phyloP scores from a whole-genome alignment of 2,888 invertebrate species.

The Phorcus lineatus region DNA sequence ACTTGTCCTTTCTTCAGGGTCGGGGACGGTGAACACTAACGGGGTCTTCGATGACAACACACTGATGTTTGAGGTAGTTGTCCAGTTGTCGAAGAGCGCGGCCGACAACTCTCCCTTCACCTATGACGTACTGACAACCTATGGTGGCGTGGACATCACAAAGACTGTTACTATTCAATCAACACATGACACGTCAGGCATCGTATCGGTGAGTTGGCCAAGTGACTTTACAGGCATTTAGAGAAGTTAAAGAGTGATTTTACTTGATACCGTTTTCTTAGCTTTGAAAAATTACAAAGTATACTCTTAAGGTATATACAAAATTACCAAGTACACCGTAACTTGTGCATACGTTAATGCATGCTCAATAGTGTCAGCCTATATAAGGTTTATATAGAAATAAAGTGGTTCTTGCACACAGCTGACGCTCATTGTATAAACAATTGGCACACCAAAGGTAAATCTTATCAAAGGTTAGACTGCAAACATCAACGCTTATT shows the following conservation, averaged over 20 bases:
- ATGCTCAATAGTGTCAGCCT: too few relatives aligned
- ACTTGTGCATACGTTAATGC: too few relatives aligned
- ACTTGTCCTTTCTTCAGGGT: slow-evolving; percentile 26
- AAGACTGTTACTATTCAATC: slow-evolving; percentile 28
- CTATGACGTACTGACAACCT: slow-evolving; percentile 39
- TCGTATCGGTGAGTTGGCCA: neutral
- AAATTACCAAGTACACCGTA: too few relatives aligned
- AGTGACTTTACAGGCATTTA: neutral
- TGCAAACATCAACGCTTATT: too few relatives aligned
- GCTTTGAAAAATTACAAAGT: too few relatives aligned
- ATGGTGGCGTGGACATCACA: neutral
- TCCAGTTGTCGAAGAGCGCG: slow-evolving; percentile 39
- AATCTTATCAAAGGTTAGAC: too few relatives aligned
- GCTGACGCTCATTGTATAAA: too few relatives aligned
- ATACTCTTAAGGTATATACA: too few relatives aligned
- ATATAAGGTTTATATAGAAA: too few relatives aligned
- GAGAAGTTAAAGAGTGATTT: neutral
- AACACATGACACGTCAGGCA: slow-evolving; percentile 35
- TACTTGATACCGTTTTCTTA: neutral
- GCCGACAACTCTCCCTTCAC: slow-evolving; percentile 30
- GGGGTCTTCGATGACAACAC: slow-evolving; percentile 50
- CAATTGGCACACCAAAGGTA: too few relatives aligned
- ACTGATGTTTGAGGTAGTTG: slow-evolving; percentile 47
- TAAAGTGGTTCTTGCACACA: too few relatives aligned
- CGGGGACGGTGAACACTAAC: slow-evolving; percentile 33